Percentiles rank a stretch among this genome's conserved stretches.
These are phyloP conservation scores for Drosophila limbata DNA, from an alignment of 2,888 invertebrate genomes.

Conservation along the genomic window DNA sequence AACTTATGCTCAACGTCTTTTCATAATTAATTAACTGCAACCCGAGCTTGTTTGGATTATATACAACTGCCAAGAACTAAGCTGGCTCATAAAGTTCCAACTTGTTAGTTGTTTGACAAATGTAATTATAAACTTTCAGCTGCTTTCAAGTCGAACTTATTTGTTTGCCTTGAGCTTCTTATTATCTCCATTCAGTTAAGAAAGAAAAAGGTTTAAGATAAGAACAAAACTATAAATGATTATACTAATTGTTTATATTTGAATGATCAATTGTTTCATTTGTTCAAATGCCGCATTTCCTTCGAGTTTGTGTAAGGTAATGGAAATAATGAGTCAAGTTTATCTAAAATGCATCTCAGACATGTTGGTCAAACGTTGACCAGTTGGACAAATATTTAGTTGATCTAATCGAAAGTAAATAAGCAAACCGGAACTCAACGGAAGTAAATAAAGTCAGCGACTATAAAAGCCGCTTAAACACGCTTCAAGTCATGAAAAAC, in stretches of 20 bases:
- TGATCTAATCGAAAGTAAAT: conserved; percentile 30
- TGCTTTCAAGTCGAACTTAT: conserved; percentile 3
- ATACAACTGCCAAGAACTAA: conserved; percentile 9
- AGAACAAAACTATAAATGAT: background rate
- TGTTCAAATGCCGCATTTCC: conserved; percentile 34
- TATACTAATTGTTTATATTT: background rate
- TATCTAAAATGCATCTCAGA: conserved; percentile 12
- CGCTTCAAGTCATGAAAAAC: conserved; percentile 29
- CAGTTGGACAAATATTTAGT: conserved; percentile 63
- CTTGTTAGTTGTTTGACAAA: conserved; percentile 18
- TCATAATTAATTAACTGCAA: conserved; percentile 19
- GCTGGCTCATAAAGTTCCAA: conserved; percentile 2
- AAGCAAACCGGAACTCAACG: conserved; percentile 35
- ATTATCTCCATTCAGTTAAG: background rate
- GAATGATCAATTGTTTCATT: conserved; percentile 30
- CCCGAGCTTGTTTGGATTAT: background rate
- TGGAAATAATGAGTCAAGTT: conserved; percentile 5
- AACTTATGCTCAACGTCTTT: background rate
- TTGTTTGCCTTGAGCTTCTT: conserved; percentile 10
- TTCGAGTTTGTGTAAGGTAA: conserved; percentile 10
- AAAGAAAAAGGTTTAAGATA: background rate
- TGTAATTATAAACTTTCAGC: conserved; percentile 36
- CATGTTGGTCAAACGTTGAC: conserved; percentile 10
- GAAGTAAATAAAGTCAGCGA: conserved; percentile 22
- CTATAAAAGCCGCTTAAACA: conserved; percentile 53